Conservation (phyloP, 2,888 invertebrate genomes). For the Chrysolina haemoptera region DNA sequence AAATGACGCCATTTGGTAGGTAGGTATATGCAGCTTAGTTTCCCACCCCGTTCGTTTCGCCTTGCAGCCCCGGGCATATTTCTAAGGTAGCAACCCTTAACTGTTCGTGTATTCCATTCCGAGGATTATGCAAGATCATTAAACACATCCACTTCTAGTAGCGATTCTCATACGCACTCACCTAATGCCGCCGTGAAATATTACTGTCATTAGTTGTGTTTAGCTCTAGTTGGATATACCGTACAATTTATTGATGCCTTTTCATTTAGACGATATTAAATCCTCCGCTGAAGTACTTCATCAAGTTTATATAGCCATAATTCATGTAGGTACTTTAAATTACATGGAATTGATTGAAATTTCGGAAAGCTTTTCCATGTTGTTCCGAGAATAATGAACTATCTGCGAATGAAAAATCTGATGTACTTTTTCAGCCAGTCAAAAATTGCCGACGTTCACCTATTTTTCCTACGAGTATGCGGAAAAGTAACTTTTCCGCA, state of each 20-base stretch:
- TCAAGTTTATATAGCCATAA: slow-evolving; percentile 11
- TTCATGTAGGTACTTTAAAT: slow-evolving; percentile 6
- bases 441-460: too few relatives aligned
- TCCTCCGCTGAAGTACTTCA: slow-evolving; percentile 14
- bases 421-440: neutral
- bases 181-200: slow-evolving; percentile 16
- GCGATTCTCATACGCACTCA: slow-evolving; percentile 16
- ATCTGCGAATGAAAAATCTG: neutral
- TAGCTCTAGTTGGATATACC: slow-evolving; percentile 18
- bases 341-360: slow-evolving; percentile 20
- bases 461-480: too few relatives aligned
- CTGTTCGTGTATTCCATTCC: slow-evolving; percentile 14
- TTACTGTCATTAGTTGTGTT: slow-evolving; percentile 21
- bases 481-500: too few relatives aligned
- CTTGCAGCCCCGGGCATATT: slow-evolving; percentile 2
- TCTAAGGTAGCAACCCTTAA: slow-evolving; percentile 22
- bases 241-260: slow-evolving; percentile 14
- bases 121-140: slow-evolving; percentile 22
- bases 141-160: slow-evolving; percentile 18
- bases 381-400: neutral
- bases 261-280: slow-evolving; percentile 24
- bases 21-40: neutral
- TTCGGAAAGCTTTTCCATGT: slow-evolving; percentile 1
- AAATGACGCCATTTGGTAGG: neutral
- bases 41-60: neutral